A percentile compares a stretch with the other conserved stretches of the same genome.
phyloP scores from a whole-genome alignment of 2,888 invertebrate genomes.

The Neoitamus cyanurus region DNA sequence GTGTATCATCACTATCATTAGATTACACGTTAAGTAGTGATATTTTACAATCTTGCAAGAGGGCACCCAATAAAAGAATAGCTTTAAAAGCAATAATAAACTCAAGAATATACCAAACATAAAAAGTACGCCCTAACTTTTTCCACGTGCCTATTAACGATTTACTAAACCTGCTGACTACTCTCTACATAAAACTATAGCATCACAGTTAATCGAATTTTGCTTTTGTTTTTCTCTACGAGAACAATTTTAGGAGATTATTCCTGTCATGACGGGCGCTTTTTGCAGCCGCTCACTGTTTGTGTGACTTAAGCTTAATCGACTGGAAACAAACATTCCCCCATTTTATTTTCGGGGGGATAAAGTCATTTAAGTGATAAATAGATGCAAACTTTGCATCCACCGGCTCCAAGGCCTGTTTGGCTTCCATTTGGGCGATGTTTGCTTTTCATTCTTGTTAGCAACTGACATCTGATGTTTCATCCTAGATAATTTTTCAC shows the following conservation, averaged over 20 bases:
- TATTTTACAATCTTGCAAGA: no score
- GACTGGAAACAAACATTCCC: background rate
- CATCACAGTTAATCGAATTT: background rate
- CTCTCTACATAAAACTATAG: background rate
- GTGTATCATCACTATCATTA: no score
- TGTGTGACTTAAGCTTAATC: constrained; percentile 3
- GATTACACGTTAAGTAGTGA: no score
- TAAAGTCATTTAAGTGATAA: constrained; percentile 5
- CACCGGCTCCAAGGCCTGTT: background rate
- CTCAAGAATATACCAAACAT: background rate
- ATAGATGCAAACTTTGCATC: constrained; percentile 5
- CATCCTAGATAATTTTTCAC: background rate
- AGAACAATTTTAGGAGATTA: background rate
- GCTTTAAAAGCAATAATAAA: background rate
- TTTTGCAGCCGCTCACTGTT: background rate
- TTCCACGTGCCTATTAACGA: background rate
- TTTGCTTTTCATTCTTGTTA: constrained; percentile 1
- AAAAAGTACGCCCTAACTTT: background rate
- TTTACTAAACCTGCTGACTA: background rate
- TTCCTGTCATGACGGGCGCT: background rate
- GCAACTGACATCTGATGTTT: constrained; percentile 1
- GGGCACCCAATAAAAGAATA: no score
- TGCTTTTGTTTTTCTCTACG: background rate
- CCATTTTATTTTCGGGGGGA: background rate
- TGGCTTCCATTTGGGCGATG: background rate